These are phyloP conservation scores for Passerculus sandwichensis DNA, from an alignment of 2,797 vertebrate genomes.

Conservation along the genomic window DNA sequence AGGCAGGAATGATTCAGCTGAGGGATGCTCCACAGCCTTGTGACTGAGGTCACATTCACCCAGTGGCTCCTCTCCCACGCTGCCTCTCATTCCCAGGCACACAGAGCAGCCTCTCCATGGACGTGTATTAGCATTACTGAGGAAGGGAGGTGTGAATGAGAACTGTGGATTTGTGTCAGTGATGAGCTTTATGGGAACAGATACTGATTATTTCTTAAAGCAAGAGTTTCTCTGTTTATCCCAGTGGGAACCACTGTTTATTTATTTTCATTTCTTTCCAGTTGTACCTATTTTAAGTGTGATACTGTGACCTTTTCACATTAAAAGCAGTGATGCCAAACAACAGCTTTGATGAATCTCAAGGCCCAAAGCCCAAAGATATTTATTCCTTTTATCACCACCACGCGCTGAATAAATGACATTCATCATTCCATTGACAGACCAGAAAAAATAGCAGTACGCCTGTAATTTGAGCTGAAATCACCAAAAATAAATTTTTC, in stretches of 20 bases:
- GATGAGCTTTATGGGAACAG: background rate
- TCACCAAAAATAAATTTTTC: background rate
- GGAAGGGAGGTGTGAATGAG: background rate
- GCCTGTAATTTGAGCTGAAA: background rate
- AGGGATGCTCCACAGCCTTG: background rate
- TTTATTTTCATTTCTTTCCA: background rate
- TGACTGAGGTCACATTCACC: background rate
- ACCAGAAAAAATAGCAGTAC: background rate
- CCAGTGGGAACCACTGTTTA: background rate
- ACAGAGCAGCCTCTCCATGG: background rate
- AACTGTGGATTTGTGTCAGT: background rate
- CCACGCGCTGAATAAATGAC: background rate
- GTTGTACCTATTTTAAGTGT: background rate
- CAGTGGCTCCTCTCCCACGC: background rate
- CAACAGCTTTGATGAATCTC: background rate
- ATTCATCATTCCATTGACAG: background rate
- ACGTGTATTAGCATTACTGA: rapidly evolving
- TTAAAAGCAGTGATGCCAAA: background rate
- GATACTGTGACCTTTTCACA: background rate
- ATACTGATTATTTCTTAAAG: background rate
- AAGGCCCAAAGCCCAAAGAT: background rate
- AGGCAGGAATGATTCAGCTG: background rate
- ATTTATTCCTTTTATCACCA: background rate
- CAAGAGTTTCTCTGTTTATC: background rate
- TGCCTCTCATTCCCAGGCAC: background rate